phyloP scores from a whole-genome alignment of 2,113 vertebrate species.

The Hepsetus odoe region DNA sequence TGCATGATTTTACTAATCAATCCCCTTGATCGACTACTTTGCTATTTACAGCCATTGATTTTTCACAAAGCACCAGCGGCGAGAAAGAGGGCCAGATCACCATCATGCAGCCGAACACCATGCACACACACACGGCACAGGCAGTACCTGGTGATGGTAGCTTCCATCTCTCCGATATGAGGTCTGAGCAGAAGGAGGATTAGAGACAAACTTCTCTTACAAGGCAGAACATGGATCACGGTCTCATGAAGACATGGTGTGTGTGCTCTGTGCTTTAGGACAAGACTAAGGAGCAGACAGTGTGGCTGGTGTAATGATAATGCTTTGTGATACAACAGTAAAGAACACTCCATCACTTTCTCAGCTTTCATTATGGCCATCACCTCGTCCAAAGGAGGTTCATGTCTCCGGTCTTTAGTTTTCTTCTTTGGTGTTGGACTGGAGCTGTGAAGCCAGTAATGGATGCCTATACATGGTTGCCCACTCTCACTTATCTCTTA shows the following conservation, averaged over 20 bases:
- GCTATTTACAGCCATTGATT: slow-evolving; percentile 28
- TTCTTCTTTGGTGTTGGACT: too few species aligned
- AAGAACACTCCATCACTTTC: too few species aligned
- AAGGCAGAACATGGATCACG: background rate
- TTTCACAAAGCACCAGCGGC: slow-evolving; percentile 17
- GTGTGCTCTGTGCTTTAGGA: background rate
- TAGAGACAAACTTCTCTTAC: slow-evolving; percentile 51
- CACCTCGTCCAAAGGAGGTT: too few species aligned
- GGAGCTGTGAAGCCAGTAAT: too few species aligned
- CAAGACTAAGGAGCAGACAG: background rate
- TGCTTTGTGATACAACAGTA: background rate
- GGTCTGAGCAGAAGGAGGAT: slow-evolving; percentile 70
- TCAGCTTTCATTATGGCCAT: background rate
- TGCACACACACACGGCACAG: slow-evolving; percentile 25
- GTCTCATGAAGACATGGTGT: background rate
- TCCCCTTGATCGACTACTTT: slow-evolving; percentile 12
- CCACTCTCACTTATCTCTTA: too few species aligned
- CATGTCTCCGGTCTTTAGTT: too few species aligned
- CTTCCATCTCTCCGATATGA: slow-evolving; percentile 80
- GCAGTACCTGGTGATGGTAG: slow-evolving; percentile 80
- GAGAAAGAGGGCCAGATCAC: background rate
- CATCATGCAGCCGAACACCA: slow-evolving; percentile 36
- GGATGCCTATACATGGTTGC: too few species aligned
- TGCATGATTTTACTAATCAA: background rate
- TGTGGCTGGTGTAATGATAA: slow-evolving; percentile 6